A percentile compares a stretch with the other conserved stretches of the same genome.
These are phyloP conservation scores for Sarotherodon lohbergeri DNA, from an alignment of 2,113 vertebrate genomes.

Conservation along the genomic window DNA sequence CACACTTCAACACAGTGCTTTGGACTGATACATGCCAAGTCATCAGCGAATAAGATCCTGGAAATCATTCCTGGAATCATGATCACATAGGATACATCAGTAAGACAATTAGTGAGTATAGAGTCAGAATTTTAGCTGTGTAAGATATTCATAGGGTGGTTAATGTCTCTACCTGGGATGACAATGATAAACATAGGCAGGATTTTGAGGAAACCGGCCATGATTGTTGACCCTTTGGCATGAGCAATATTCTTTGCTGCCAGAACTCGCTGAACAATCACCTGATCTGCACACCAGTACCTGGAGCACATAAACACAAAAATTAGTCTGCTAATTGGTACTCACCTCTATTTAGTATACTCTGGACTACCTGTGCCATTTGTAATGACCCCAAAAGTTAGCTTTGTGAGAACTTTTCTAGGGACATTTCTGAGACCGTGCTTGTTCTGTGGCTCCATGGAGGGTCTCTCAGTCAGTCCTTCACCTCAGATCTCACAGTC, in stretches of 20 bases:
- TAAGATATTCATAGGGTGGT: not conserved
- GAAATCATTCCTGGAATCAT: slow-evolving; percentile 86
- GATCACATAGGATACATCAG: not conserved
- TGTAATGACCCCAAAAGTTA: not conserved
- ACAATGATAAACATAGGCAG: slow-evolving; percentile 97
- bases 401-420: not conserved
- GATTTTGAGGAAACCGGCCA: slow-evolving; percentile 91
- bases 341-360: not conserved
- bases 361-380: not conserved
- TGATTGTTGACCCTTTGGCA: slow-evolving; percentile 89
- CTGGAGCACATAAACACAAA: not conserved
- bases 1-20: slow-evolving; percentile 91
- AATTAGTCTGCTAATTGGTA: not conserved
- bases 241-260: slow-evolving; percentile 91
- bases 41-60: slow-evolving; percentile 85
- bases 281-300: slow-evolving; percentile 95
- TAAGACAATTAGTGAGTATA: not conserved
- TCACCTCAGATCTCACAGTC: not conserved
- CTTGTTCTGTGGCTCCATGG: not conserved
- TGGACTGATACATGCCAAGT: slow-evolving; percentile 87
- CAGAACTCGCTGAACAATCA: slow-evolving; percentile 91
- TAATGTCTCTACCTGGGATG: slow-evolving; percentile 58
- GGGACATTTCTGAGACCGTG: fast-evolving
- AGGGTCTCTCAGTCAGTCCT: not conserved
- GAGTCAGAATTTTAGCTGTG: not conserved